Evolutionary conservation across 2,797 vertebrate genomes (phyloP), one percentile per base, ranked within the genome.

Genomic region (Squalus acanthias): DNA sequence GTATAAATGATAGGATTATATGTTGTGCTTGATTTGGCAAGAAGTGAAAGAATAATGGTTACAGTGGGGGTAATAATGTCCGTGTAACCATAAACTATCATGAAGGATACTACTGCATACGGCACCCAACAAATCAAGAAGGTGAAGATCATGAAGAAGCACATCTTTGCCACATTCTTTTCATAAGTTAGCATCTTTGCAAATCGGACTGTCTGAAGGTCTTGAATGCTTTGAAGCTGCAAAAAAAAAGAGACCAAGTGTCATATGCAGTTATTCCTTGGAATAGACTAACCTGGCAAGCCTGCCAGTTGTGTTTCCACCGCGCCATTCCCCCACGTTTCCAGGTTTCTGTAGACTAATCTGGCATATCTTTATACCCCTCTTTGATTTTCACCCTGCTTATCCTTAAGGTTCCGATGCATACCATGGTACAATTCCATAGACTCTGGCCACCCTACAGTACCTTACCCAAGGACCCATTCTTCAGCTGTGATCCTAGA

Each of bases 121-220:
- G 99, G 99, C 85, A 98, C 99, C 99, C 99, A 99, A 96, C 98
- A 99, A 97, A 98, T 96, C 97, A 99, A 98, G 97, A 99, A 99
- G 0, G 98, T 98, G 96, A 97, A 97, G 96, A 99, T 99, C 98
- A 99, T 99, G 96, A 99, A 97, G 96, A 99, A 98, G 97, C 98
- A 99, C 99, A 99, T 99, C 96, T 98, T 98, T 0, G 99, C 98
- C 76, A 99, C 98, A 97, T 99, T 99, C 97, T 98, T 99, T 98
- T 99, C 99, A 2, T 99, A 99, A 79, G 98, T 98, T 97, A 99
- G 97, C 97, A 99, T 98, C 97, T 98, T 99, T 96, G 99, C 98
- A 96, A 98, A 98, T 98, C 99, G 99, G 96, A 98, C 97, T 0
- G 98, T 99, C 98, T 99, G 99, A 96, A 99, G 98, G 96, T 99